Evolutionary conservation across 2,888 invertebrate species (phyloP).

Genomic region (Galerucella nymphaeae): DNA sequence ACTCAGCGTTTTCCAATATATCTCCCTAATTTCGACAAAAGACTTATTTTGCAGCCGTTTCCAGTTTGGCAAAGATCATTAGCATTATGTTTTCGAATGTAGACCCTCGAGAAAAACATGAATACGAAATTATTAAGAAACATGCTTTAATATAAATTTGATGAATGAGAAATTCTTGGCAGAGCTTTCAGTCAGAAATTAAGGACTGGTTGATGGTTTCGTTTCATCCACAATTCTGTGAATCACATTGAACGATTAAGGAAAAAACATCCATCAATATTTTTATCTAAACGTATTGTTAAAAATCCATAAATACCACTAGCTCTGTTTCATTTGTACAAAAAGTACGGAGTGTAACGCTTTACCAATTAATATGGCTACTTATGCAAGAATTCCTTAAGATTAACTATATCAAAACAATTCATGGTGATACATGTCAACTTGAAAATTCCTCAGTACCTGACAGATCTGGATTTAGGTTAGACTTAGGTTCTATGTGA

Average conservation of each 20-base stretch:
- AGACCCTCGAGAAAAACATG: conserved; percentile 19
- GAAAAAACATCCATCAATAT: no score
- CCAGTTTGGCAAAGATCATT: conserved; percentile 23
- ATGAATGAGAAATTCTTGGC: conserved; percentile 19
- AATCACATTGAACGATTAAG: neutral
- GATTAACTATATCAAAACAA: no score
- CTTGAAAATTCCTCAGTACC: no score
- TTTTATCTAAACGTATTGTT: no score
- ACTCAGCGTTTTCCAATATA: neutral
- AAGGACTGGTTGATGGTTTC: neutral
- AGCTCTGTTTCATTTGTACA: no score
- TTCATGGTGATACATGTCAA: no score
- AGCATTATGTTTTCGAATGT: conserved; percentile 18
- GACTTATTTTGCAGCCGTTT: conserved; percentile 13
- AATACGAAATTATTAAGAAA: conserved; percentile 23
- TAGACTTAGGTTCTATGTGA: no score
- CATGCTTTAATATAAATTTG: conserved; percentile 8
- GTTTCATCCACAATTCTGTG: neutral
- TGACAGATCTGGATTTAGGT: no score
- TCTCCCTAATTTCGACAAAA: neutral
- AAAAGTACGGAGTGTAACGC: no score
- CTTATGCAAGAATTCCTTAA: no score
- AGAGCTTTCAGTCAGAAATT: conserved; percentile 8
- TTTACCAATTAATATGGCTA: no score
- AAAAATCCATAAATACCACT: no score